These are phyloP conservation scores for Macrotis lagotis DNA, from an alignment of 2,113 vertebrate genomes.

Conservation along the genomic window DNA sequence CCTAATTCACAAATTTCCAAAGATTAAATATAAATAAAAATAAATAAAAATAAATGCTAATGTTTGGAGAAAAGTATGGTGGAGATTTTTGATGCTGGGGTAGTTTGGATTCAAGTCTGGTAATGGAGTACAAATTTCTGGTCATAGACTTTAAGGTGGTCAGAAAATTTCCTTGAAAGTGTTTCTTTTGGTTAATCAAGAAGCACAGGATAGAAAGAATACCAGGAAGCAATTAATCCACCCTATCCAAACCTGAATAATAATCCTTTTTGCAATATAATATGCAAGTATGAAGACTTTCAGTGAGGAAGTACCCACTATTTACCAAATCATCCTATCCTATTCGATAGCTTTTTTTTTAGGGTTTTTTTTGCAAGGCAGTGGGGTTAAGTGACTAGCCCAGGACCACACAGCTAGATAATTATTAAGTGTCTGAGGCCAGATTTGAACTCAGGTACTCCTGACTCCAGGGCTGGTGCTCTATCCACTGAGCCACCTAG, in stretches of 20 bases:
- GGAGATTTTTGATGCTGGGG: not conserved
- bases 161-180: not conserved
- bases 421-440: too few relatives aligned
- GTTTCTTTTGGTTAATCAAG: not conserved
- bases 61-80: not conserved
- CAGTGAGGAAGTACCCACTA: not conserved
- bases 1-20: not conserved
- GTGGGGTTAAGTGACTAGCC: too few relatives aligned
- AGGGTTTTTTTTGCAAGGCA: too few relatives aligned
- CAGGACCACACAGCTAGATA: too few relatives aligned
- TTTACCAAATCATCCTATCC: not conserved
- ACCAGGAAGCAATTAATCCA: not conserved
- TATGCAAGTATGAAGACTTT: not conserved
- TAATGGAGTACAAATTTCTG: not conserved
- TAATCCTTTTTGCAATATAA: not conserved
- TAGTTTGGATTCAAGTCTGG: not conserved
- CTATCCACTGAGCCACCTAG: too few relatives aligned
- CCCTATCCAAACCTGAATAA: not conserved
- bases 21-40: too few relatives aligned
- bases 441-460: too few relatives aligned
- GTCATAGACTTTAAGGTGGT: not conserved
- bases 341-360: not conserved
- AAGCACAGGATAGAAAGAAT: not conserved
- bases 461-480: too few relatives aligned
- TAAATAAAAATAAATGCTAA: not conserved